Conservation (phyloP, 1,140 invertebrate species). For the Tetranychus urticae region DNA sequence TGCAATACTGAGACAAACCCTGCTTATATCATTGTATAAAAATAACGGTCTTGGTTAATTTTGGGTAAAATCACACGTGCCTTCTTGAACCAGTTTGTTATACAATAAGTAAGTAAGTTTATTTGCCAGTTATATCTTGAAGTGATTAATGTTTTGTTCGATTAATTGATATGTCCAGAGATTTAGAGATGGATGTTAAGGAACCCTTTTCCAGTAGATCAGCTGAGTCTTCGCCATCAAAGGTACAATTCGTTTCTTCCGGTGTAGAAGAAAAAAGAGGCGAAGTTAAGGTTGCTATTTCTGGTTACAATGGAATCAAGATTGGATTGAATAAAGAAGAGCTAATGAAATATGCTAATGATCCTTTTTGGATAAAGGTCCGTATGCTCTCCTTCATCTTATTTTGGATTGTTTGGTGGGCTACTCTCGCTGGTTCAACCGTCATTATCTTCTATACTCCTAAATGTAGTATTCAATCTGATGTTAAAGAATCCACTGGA, state of each 20-base stretch:
- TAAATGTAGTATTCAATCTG: constrained; percentile 31
- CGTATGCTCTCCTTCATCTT: constrained; percentile 56
- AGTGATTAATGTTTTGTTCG: no score
- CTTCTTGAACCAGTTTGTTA: no score
- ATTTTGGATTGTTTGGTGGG: constrained; percentile 64
- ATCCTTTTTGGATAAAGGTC: constrained; percentile 67
- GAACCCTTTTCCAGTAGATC: neutral
- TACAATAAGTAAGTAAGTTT: no score
- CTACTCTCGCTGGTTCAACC: constrained; percentile 58
- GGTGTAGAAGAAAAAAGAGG: neutral
- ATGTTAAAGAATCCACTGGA: no score
- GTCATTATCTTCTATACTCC: constrained; percentile 57
- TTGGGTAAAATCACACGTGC: no score
- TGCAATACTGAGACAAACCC: no score
- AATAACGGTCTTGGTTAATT: no score
- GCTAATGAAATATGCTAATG: constrained; percentile 60
- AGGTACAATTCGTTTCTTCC: neutral
- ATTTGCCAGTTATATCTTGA: no score
- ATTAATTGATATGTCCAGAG: no score
- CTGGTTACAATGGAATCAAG: neutral
- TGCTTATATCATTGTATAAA: no score
- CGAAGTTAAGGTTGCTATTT: neutral
- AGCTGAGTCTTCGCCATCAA: neutral
- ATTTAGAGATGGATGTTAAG: neutral
- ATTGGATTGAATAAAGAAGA: constrained; percentile 64